Percentiles rank a stretch among this genome's conserved stretches.
phyloP scores from a whole-genome alignment of 2,113 vertebrate genomes.

The Lagopus leucura region DNA sequence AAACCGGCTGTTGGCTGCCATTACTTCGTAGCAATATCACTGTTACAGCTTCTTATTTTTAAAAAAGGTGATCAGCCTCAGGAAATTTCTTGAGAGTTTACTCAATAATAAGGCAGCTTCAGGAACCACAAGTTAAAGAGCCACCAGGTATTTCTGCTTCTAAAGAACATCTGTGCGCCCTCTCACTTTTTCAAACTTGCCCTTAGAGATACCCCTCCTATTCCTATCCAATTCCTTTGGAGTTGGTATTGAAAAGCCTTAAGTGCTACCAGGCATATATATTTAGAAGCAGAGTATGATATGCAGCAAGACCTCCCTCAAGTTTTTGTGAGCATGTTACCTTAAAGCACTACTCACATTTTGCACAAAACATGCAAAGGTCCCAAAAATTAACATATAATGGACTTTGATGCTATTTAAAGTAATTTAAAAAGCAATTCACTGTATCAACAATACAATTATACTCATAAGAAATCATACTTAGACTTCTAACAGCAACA shows the following conservation, averaged over 20 bases:
- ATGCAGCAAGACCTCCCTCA: neutral
- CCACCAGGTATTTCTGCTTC: neutral
- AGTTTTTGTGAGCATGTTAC: neutral
- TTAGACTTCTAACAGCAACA: neutral
- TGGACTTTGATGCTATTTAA: neutral
- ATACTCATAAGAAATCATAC: neutral
- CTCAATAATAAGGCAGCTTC: neutral
- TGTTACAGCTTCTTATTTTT: neutral
- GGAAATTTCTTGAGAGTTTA: neutral
- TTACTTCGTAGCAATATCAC: neutral
- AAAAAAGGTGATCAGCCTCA: neutral
- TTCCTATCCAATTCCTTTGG: neutral
- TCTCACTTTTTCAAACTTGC: neutral
- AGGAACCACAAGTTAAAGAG: neutral
- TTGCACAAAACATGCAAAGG: neutral
- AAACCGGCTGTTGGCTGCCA: neutral
- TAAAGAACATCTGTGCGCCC: neutral
- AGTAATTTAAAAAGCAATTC: neutral
- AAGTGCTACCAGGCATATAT: neutral
- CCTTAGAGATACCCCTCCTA: rapidly evolving
- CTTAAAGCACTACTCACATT: neutral
- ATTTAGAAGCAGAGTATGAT: neutral
- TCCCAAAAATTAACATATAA: neutral
- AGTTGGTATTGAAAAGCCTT: neutral
- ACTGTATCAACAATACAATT: rapidly evolving